Evolutionary conservation across 2,797 vertebrate genomes (phyloP).

Genomic region (Mus caroli): DNA sequence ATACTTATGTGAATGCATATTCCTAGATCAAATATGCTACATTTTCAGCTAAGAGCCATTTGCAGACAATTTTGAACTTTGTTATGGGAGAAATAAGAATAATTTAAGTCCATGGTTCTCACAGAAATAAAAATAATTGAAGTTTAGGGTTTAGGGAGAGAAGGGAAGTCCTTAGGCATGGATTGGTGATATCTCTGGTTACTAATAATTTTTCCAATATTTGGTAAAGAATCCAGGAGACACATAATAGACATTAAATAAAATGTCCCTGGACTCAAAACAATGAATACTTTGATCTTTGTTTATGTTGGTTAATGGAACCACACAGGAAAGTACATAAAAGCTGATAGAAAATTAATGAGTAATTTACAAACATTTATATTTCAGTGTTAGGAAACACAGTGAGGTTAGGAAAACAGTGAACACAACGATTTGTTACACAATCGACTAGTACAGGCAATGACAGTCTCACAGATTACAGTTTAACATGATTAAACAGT

Average conservation of each 20-base stretch:
- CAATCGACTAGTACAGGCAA: slow-evolving; percentile 88
- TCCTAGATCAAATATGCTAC: neutral
- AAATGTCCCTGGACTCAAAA: slow-evolving; percentile 57
- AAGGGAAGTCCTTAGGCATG: neutral
- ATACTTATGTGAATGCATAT: slow-evolving; percentile 1
- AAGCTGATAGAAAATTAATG: slow-evolving; percentile 88
- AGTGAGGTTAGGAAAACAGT: slow-evolving; percentile 89
- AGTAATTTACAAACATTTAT: slow-evolving; percentile 92
- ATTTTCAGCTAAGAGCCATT: slow-evolving; percentile 31
- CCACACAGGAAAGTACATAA: slow-evolving; percentile 76
- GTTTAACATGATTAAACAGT: slow-evolving; percentile 88
- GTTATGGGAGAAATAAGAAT: slow-evolving; percentile 67
- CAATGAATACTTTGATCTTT: slow-evolving; percentile 66
- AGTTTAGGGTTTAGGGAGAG: slow-evolving; percentile 38
- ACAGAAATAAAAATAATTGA: slow-evolving; percentile 65
- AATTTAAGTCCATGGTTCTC: slow-evolving; percentile 32
- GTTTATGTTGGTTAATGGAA: slow-evolving; percentile 75
- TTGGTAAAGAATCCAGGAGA: neutral
- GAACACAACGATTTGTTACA: slow-evolving; percentile 90
- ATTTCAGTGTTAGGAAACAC: slow-evolving; percentile 91
- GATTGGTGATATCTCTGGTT: slow-evolving; percentile 20
- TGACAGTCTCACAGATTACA: slow-evolving; percentile 87
- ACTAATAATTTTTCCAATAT: neutral
- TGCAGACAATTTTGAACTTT: slow-evolving; percentile 40
- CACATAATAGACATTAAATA: slow-evolving; percentile 12